Base-by-base conservation (phyloP, 1,140 invertebrate species). In the Laupala kohalensis region DNA sequence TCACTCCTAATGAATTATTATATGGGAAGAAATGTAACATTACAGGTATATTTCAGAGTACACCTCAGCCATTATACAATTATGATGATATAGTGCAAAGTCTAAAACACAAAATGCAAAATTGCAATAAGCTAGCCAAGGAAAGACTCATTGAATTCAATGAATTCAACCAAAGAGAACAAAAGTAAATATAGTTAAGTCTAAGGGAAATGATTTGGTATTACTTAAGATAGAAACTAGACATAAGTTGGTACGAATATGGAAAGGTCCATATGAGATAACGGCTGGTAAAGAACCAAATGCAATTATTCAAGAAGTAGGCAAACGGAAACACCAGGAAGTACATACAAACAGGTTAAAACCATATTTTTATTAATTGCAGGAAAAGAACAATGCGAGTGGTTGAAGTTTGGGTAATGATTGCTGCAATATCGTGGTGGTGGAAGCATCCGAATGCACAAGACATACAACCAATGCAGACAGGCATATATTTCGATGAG, bases 1-100 rank as follows among this genome's bases (percentile, higher is more conserved):
- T 76, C 72, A 74, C 78, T 9, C 80, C 82, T 1, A 80, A 80
- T 69, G 79, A 82, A 76, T 53, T 84, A 5, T n/a, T 84, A 23
- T 83, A 81, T 69, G 82, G 82, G 9, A 73, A 74, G 67, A 78
- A 80, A 72, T 76, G 81, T 15, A 70, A 70, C 25, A 64, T 70
- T 25, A 37, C 69, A 25, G 69, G 69, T 1, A 70, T 25, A 4
- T 70, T 70, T 12, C 69, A 70, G 23, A 63, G 25, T 30, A 6
- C 25, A 25, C 69, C 69, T 1, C 24, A 64, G n/a, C 53, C 53
- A n/a, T n/a, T n/a, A n/a, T n/a, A n/a, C n/a, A n/a, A n/a, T n/a
- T 37, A 53, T 25, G 27, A 53, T 6, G 37, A 69, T 6, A 53
- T 23, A 23, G 69, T 69, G 12, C 6, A 6, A 28, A 19, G 5